phyloP scores from a whole-genome alignment of 2,888 invertebrate species.

The Himalopsyche japonica region DNA sequence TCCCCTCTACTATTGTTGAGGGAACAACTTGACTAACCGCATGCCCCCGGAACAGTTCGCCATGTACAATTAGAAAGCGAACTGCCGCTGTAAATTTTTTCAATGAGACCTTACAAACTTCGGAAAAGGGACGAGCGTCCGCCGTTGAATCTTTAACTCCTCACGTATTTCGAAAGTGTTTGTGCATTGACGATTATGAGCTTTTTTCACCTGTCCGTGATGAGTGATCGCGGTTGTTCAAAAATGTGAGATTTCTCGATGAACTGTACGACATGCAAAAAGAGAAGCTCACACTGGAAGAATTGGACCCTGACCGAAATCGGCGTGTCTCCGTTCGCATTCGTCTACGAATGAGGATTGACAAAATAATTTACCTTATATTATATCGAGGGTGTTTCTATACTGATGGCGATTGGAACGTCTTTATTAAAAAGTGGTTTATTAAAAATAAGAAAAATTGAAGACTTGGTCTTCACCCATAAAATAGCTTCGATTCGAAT shows the following conservation, averaged over 20 bases:
- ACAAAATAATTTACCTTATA: neutral
- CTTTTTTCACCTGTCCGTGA: neutral
- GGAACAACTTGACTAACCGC: slow-evolving; percentile 45
- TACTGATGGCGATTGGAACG: neutral
- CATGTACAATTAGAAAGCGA: neutral
- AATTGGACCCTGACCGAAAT: neutral
- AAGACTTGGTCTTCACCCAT: neutral
- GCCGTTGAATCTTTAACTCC: neutral
- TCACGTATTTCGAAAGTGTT: neutral
- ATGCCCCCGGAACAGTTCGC: slow-evolving; percentile 1
- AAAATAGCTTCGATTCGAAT: neutral
- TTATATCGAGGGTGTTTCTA: neutral
- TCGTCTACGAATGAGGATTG: neutral
- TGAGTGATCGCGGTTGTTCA: neutral
- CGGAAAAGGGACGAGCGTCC: neutral
- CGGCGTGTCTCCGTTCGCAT: neutral
- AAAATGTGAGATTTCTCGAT: neutral
- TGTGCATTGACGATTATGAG: neutral
- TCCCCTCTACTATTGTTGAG: slow-evolving; percentile 52
- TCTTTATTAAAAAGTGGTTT: neutral
- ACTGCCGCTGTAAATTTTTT: neutral
- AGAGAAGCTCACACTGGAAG: neutral
- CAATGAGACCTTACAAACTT: neutral
- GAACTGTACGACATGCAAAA: neutral
- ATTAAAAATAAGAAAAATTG: neutral